These are phyloP conservation scores for Rhynchotus rufescens DNA, from an alignment of 2,797 vertebrate genomes.

Conservation along the genomic window DNA sequence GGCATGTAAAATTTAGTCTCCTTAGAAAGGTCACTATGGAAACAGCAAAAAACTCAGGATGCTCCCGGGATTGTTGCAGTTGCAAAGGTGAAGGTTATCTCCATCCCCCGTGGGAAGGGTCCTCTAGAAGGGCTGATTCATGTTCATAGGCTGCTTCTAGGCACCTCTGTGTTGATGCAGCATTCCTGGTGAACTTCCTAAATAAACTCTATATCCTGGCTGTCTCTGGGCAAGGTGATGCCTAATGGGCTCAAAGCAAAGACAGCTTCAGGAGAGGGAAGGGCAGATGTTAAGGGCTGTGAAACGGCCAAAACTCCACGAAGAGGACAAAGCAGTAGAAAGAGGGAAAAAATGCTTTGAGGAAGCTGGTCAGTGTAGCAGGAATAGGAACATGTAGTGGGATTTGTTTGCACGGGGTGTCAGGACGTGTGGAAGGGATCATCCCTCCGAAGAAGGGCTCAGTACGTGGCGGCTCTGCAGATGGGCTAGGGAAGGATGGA, in stretches of 20 bases:
- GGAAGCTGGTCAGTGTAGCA: background rate
- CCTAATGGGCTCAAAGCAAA: background rate
- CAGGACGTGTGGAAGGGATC: background rate
- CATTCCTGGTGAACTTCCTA: background rate
- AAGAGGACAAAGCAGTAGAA: background rate
- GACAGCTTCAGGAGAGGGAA: background rate
- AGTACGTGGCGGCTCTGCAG: background rate
- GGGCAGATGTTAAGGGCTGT: background rate
- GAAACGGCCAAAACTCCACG: background rate
- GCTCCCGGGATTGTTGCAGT: background rate
- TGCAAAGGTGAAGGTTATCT: background rate
- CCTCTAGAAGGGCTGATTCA: slow-evolving; percentile 28
- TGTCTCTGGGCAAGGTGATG: background rate
- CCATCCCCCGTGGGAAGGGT: background rate
- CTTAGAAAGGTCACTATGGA: slow-evolving; percentile 51
- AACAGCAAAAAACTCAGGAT: slow-evolving; percentile 16
- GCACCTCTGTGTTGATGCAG: background rate
- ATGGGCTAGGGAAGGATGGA: background rate
- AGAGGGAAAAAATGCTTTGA: background rate
- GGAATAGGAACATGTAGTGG: background rate
- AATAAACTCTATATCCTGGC: background rate
- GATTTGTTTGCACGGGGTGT: background rate
- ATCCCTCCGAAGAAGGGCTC: background rate
- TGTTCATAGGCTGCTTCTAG: background rate
- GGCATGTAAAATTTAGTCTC: background rate